phyloP scores from a whole-genome alignment of 2,888 invertebrate genomes.

The Drosophila putrida region DNA sequence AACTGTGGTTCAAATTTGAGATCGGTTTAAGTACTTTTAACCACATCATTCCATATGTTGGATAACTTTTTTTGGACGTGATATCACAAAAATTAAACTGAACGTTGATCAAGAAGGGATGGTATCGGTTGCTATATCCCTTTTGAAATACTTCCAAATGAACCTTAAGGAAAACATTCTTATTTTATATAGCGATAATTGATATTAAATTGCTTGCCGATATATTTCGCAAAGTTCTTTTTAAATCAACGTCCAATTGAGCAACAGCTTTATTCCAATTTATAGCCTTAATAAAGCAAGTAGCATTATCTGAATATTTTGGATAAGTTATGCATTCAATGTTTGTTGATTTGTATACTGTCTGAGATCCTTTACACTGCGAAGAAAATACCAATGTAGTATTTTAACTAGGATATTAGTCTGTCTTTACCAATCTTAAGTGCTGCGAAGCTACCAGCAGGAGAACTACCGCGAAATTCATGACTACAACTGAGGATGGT shows the following conservation, averaged over 20 bases:
- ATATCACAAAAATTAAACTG: constrained; percentile 7
- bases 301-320: not conserved
- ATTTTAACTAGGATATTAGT: not conserved
- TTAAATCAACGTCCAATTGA: constrained; percentile 16
- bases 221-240: not conserved
- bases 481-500: not conserved
- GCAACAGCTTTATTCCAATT: constrained; percentile 24
- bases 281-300: not conserved
- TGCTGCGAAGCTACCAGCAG: not conserved
- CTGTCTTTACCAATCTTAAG: not conserved
- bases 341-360: not conserved
- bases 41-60: constrained; percentile 3
- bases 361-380: not conserved
- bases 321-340: not conserved
- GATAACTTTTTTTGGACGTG: not conserved
- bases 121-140: constrained; percentile 24
- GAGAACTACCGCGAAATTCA: not conserved
- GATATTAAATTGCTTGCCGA: not conserved
- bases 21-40: not conserved
- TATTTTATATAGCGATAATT: too few species aligned
- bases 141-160: constrained; percentile 1
- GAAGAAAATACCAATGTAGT: not conserved
- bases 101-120: constrained; percentile 15
- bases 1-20: constrained; percentile 18
- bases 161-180: not conserved